Base-by-base conservation (phyloP, 2,113 vertebrate species). In the Scatophagus argus region DNA sequence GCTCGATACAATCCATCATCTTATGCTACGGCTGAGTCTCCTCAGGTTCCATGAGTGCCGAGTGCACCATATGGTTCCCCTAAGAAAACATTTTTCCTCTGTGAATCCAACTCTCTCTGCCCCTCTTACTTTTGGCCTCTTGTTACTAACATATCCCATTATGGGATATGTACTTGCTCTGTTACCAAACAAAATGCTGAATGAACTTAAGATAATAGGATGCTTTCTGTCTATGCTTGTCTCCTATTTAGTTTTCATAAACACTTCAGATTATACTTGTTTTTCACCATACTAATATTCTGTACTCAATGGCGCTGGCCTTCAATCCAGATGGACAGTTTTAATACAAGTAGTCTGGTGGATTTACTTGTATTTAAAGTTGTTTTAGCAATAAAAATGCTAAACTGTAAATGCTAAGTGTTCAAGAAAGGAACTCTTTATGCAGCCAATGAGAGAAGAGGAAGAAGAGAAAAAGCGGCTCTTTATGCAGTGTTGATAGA, bases 1-100 rank as follows among this genome's bases (percentile, higher is more conserved):
- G 68, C 47, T 55, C n/a, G 2, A 77, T 47, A 75, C 43, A 76
- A 91, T 89, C 81, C 88, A 89, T 93, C 89, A 88, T 88, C 44
- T 78, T 74, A 39, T 56, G 52, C 59, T 39, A 39, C 19, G 59
- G 66, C 66, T 66, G 23, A 68, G 49, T 34, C 68, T 82, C 71
- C 67, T 58, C 63, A 65, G 78, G 52, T 81, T 78, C 55, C 34
- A 19, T 25, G 44, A 60, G 69, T 64, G 60, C 77, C 76, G 31
- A 44, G 38, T 29, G 80, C 66, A 68, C 77, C 79, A 71, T 77
- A 71, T 76, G 80, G 44, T 47, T 70, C 71, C 75, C 43, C 43
- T 47, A 61, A 72, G 46, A 39, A 77, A 84, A 64, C 49, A 66
- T 75, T 76, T 79, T 29, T 69, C 67, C 73, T 77, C 55, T 52